phyloP scores from a whole-genome alignment of 2,888 invertebrate genomes.

The Tiphia femorata region DNA sequence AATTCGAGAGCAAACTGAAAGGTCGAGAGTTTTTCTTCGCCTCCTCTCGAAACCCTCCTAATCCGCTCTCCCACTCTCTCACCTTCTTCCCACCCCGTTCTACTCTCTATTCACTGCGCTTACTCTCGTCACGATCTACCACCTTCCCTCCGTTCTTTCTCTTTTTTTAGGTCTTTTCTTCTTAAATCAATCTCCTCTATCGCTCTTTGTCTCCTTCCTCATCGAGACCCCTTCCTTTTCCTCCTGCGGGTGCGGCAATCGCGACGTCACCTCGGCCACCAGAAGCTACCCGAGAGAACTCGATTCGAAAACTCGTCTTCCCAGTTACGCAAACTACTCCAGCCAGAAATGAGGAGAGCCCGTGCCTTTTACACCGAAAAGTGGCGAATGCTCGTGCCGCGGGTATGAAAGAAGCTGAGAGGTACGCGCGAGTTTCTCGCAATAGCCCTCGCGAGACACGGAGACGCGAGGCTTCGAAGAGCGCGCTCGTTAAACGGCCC shows the following conservation, averaged over 20 bases:
- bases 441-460: background rate
- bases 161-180: no score
- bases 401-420: background rate
- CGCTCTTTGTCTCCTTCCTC: no score
- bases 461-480: background rate
- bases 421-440: background rate
- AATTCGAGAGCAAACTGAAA: no score
- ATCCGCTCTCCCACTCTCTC: no score
- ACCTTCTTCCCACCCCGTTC: no score
- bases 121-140: no score
- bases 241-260: background rate
- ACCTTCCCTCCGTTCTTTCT: no score
- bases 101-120: no score
- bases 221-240: background rate
- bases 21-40: no score
- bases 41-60: no score
- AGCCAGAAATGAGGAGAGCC: slow-evolving; percentile 8
- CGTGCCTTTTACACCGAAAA: slow-evolving; percentile 20
- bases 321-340: slow-evolving; percentile 45
- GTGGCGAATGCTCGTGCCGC: slow-evolving; percentile 4
- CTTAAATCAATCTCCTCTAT: no score
- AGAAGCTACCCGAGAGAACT: background rate
- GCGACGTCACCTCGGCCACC: background rate
- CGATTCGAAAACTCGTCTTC: slow-evolving; percentile 48
- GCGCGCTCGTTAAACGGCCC: background rate